These are phyloP conservation scores for Bathynomus jamesi DNA, from an alignment of 1,140 invertebrate genomes.

Conservation along the genomic window DNA sequence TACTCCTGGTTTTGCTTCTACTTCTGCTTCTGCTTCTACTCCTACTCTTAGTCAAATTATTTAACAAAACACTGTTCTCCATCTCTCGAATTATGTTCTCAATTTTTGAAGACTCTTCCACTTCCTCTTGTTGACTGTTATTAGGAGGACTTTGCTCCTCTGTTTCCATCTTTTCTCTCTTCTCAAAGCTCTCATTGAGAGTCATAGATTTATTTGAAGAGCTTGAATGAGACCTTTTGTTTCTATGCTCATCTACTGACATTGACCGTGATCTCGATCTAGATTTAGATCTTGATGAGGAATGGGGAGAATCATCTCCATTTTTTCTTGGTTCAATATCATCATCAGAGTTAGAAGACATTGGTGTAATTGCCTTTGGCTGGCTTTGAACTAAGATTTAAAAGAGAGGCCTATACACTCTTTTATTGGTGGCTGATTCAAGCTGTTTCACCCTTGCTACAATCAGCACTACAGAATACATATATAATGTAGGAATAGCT, in stretches of 20 bases:
- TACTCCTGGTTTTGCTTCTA: neutral
- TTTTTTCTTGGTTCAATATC: neutral
- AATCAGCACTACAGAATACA: too few relatives aligned
- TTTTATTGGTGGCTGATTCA: too few relatives aligned
- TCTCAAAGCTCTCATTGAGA: neutral
- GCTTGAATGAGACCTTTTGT: neutral
- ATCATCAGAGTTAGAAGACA: neutral
- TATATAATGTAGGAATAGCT: too few relatives aligned
- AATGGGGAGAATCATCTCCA: neutral
- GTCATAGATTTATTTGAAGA: neutral
- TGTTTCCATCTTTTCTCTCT: neutral
- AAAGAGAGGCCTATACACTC: too few relatives aligned
- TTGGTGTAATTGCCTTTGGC: too few relatives aligned
- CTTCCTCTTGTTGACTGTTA: neutral
- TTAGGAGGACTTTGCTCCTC: neutral
- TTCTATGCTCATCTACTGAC: neutral
- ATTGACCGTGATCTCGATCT: neutral
- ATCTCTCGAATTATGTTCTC: too few relatives aligned
- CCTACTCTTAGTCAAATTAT: neutral
- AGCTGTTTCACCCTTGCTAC: too few relatives aligned
- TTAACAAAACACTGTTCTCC: neutral
- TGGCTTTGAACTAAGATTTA: too few relatives aligned
- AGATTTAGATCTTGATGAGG: neutral
- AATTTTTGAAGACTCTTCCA: neutral
- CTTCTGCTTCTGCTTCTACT: neutral